Percentiles rank a stretch among this genome's conserved stretches.
Conservation (phyloP, 1,140 invertebrate genomes). For the Trichonephila clavipes region DNA sequence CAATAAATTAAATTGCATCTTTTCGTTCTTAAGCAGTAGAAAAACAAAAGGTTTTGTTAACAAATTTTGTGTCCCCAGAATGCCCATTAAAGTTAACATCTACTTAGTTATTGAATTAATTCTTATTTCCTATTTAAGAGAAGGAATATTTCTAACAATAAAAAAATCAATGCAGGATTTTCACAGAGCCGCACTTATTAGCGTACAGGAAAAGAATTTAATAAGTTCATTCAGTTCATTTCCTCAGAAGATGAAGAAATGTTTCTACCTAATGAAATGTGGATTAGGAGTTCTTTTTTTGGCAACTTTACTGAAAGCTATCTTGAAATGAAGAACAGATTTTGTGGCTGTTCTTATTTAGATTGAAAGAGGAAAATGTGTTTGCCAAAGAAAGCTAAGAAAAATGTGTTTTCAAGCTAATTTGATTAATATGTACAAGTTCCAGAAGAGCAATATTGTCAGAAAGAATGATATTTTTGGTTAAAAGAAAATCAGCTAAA, state of each 20-base stretch:
- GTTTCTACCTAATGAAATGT: not conserved
- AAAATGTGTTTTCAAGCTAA: too few relatives aligned
- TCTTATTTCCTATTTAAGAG: not conserved
- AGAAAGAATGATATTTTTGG: too few relatives aligned
- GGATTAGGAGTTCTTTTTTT: not conserved
- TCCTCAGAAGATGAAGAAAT: not conserved
- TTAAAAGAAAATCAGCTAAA: too few relatives aligned
- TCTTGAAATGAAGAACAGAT: not conserved
- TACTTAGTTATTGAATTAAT: constrained; percentile 10
- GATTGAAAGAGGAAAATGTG: too few relatives aligned
- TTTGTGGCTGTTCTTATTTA: too few relatives aligned
- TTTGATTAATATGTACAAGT: too few relatives aligned
- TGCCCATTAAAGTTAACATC: not conserved
- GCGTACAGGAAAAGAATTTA: not conserved
- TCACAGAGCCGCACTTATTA: not conserved
- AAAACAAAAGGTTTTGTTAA: too few relatives aligned
- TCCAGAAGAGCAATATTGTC: too few relatives aligned
- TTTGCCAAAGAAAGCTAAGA: too few relatives aligned
- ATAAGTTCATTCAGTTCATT: not conserved
- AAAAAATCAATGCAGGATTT: not conserved
- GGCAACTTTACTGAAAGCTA: not conserved
- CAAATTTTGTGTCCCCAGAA: not conserved
- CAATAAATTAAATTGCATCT: too few relatives aligned
- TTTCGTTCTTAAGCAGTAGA: too few relatives aligned
- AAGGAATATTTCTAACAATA: not conserved